Conservation (phyloP, 2,888 invertebrate genomes). For the Drosophila falleni region DNA sequence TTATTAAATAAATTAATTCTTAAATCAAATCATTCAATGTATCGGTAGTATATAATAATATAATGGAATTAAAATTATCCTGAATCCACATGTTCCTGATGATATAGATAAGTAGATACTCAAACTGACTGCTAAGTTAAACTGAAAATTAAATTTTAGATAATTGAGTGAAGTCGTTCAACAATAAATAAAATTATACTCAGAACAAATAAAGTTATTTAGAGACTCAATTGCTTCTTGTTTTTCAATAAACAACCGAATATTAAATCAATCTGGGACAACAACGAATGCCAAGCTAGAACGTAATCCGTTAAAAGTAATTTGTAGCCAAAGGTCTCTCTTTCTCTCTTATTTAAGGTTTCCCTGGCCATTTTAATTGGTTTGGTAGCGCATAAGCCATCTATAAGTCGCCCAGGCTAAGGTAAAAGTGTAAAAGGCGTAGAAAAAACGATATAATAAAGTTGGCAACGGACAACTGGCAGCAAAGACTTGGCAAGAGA, state of each 20-base stretch:
- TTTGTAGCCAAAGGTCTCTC: conserved; percentile 48
- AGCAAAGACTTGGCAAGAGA: conserved; percentile 24
- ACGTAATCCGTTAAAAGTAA: conserved; percentile 66
- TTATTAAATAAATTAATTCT: not conserved
- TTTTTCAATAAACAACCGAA: conserved; percentile 8
- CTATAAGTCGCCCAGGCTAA: conserved; percentile 60
- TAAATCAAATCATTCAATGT: too few relatives aligned
- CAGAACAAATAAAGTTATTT: not conserved
- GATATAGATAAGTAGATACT: too few relatives aligned
- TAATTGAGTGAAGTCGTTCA: not conserved
- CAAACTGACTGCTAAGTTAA: not conserved
- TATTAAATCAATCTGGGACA: conserved; percentile 11
- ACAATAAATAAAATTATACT: not conserved
- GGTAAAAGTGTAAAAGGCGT: conserved; percentile 42
- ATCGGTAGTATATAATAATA: too few relatives aligned
- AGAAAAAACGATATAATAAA: conserved; percentile 29
- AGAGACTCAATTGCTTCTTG: not conserved
- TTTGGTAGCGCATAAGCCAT: conserved; percentile 69
- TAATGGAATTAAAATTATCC: too few relatives aligned
- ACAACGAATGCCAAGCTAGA: conserved; percentile 4
- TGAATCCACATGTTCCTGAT: too few relatives aligned
- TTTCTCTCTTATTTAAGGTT: conserved; percentile 24
- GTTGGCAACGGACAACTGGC: conserved; percentile 42
- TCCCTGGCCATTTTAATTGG: conserved; percentile 75
- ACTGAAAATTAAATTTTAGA: not conserved